phyloP scores from a whole-genome alignment of 1,140 invertebrate species.

The Hyposmocoma kahamanoa region DNA sequence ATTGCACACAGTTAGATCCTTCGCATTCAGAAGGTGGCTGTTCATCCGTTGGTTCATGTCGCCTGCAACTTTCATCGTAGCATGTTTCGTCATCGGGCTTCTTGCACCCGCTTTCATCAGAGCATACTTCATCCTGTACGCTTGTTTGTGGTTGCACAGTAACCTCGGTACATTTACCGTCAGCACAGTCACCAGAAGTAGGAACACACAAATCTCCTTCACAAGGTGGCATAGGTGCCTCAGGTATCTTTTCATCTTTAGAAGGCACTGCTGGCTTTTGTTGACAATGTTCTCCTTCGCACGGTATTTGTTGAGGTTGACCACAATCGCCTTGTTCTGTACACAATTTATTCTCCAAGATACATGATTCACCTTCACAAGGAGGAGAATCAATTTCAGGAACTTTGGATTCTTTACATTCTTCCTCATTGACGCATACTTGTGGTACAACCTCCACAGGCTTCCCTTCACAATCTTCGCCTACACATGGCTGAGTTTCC shows the following conservation, averaged over 20 bases:
- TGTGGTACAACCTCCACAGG: slow-evolving; percentile 5
- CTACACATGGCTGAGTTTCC: slow-evolving; percentile 26
- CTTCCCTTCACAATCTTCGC: slow-evolving; percentile 19
- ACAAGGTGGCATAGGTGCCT: slow-evolving; percentile 9
- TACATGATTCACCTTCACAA: slow-evolving; percentile 18
- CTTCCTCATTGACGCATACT: slow-evolving; percentile 9
- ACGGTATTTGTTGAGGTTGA: too few species aligned
- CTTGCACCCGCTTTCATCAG: slow-evolving; percentile 22
- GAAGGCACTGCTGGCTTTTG: too few species aligned
- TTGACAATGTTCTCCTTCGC: too few species aligned
- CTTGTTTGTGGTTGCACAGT: not conserved
- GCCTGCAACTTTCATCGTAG: slow-evolving; percentile 38
- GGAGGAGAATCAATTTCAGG: slow-evolving; percentile 5
- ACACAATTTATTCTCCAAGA: too few species aligned
- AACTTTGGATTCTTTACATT: slow-evolving; percentile 9
- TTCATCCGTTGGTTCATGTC: slow-evolving; percentile 22
- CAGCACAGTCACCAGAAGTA: slow-evolving; percentile 20
- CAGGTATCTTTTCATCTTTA: slow-evolving; percentile 4
- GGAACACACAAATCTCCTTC: slow-evolving; percentile 16
- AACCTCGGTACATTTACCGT: slow-evolving; percentile 9
- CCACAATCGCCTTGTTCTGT: too few species aligned
- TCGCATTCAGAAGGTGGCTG: slow-evolving; percentile 23
- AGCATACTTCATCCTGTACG: slow-evolving; percentile 8
- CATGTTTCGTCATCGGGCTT: slow-evolving; percentile 22
- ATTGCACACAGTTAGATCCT: slow-evolving; percentile 19